Evolutionary conservation across 2,797 vertebrate genomes (phyloP).

Genomic region (Tragelaphus oryx): DNA sequence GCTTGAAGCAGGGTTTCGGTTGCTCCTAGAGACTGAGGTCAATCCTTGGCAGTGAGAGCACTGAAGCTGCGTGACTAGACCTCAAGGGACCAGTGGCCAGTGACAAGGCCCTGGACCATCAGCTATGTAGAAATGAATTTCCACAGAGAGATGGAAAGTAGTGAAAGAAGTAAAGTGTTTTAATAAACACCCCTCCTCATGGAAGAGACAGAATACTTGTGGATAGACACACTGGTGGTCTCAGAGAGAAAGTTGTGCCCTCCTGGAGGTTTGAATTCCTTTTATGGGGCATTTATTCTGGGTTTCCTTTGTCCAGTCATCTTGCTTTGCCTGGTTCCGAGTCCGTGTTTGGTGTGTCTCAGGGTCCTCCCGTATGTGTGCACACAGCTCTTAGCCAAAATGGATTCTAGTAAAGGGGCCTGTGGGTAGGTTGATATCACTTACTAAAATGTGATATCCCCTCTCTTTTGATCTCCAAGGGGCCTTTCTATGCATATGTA

Average conservation of each 20-base stretch:
- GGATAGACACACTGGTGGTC: neutral
- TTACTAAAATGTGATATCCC: neutral
- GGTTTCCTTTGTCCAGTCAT: neutral
- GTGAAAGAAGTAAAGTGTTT: neutral
- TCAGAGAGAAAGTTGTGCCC: neutral
- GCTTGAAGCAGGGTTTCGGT: neutral
- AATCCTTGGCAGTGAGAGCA: neutral
- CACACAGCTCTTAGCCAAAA: neutral
- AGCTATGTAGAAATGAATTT: neutral
- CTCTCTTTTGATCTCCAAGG: neutral
- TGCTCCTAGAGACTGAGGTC: neutral
- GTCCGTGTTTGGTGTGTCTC: neutral
- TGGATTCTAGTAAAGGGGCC: neutral
- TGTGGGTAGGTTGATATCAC: neutral
- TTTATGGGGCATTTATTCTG: neutral
- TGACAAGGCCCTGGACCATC: neutral
- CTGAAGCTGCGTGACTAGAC: accelerated
- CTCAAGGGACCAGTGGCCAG: neutral
- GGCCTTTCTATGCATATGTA: neutral
- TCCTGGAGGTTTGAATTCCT: neutral
- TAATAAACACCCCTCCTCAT: neutral
- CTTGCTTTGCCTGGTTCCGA: neutral
- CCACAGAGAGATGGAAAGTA: neutral
- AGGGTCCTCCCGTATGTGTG: neutral
- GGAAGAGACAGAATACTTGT: neutral